phyloP scores from a whole-genome alignment of 2,888 invertebrate species.

The Helleia helle region DNA sequence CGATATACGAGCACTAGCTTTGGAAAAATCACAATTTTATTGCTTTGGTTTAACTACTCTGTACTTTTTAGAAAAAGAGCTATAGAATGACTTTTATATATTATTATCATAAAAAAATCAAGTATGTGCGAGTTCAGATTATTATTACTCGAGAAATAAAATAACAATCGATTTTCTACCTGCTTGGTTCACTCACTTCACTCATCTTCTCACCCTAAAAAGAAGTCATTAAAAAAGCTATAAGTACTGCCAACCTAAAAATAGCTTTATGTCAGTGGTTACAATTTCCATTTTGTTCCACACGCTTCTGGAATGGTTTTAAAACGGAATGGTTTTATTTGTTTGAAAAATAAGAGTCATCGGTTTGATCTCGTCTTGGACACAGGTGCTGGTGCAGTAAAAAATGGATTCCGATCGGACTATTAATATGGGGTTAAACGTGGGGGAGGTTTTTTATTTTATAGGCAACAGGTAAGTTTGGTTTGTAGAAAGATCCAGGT shows the following conservation, averaged over 20 bases:
- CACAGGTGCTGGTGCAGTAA: slow-evolving; percentile 54
- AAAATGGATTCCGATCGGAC: slow-evolving; percentile 38
- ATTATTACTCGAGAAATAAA: slow-evolving; percentile 26
- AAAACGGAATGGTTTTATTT: slow-evolving; percentile 34
- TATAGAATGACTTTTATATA: too few species aligned
- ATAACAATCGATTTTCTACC: slow-evolving; percentile 65
- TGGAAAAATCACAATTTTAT: too few species aligned
- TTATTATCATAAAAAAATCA: neutral
- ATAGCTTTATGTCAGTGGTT: slow-evolving; percentile 6
- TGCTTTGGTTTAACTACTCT: too few species aligned
- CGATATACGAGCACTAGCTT: too few species aligned
- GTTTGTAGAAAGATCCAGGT: too few species aligned
- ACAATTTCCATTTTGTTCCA: slow-evolving; percentile 5
- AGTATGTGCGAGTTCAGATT: slow-evolving; percentile 5
- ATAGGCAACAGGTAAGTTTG: too few species aligned
- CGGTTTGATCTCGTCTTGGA: slow-evolving; percentile 43
- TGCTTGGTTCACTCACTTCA: slow-evolving; percentile 47
- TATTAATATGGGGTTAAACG: slow-evolving; percentile 57
- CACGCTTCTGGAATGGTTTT: slow-evolving; percentile 20
- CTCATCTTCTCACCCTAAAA: slow-evolving; percentile 49
- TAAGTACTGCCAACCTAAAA: neutral
- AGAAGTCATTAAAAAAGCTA: slow-evolving; percentile 38
- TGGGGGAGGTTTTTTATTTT: slow-evolving; percentile 28
- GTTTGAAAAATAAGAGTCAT: slow-evolving; percentile 57
- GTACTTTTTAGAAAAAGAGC: too few species aligned